Percentiles rank a stretch among this genome's conserved stretches.
Conservation (phyloP, 2,113 vertebrate genomes). For the Ammodytes marinus region DNA sequence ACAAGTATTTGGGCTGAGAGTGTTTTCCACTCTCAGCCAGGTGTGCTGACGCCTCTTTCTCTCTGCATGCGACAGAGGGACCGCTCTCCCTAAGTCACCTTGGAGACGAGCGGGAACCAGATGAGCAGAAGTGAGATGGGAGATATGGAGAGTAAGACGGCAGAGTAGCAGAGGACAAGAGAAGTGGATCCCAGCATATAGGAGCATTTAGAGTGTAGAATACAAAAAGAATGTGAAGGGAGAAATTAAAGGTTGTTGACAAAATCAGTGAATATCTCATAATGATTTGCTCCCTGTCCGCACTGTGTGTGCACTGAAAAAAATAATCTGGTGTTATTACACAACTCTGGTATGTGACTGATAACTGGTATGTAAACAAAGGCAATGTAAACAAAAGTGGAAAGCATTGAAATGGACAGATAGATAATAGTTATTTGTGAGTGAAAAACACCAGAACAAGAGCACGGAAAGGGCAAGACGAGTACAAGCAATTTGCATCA, state of each 20-base stretch:
- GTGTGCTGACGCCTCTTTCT: constrained; percentile 37
- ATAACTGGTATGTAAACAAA: no score
- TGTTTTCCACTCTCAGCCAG: constrained; percentile 47
- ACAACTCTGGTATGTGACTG: no score
- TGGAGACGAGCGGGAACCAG: constrained; percentile 55
- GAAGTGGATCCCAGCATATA: background rate
- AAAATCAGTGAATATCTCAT: no score
- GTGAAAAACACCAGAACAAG: background rate
- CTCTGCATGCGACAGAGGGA: constrained; percentile 55
- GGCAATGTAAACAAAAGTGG: background rate
- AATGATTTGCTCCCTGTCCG: no score
- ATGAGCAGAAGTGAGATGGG: constrained; percentile 39
- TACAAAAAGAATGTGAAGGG: no score
- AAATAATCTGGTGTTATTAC: no score
- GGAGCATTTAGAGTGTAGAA: background rate
- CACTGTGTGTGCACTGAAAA: no score
- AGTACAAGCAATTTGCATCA: constrained; percentile 9
- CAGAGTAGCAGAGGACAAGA: background rate
- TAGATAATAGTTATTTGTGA: background rate
- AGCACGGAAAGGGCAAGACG: background rate
- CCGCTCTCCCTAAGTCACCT: constrained; percentile 64
- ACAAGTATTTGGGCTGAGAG: constrained; percentile 58
- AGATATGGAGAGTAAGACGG: background rate
- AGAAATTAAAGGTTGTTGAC: background rate
- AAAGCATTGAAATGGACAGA: no score